phyloP scores from a whole-genome alignment of 2,113 vertebrate genomes.

The Lanius collurio region DNA sequence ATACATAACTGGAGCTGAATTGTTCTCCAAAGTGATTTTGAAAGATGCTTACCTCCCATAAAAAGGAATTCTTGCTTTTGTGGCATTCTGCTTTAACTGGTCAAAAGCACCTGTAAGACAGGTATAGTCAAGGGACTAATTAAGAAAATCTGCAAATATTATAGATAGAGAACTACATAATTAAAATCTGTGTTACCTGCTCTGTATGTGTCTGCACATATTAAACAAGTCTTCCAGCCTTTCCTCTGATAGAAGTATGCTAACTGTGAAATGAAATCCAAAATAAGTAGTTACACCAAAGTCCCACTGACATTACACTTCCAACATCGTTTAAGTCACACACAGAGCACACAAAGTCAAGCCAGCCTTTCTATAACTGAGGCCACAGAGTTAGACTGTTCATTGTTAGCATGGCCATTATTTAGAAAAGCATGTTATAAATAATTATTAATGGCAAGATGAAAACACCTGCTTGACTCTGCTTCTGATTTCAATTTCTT shows the following conservation, averaged over 20 bases:
- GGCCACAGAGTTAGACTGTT: background rate
- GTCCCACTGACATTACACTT: background rate
- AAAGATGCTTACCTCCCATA: slow-evolving; percentile 89
- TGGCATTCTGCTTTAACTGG: slow-evolving; percentile 98
- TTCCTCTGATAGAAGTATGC: slow-evolving; percentile 98
- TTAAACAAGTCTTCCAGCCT: slow-evolving; percentile 98
- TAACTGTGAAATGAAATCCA: slow-evolving; percentile 77
- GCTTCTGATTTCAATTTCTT: background rate
- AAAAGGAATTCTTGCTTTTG: slow-evolving; percentile 99
- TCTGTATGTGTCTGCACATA: slow-evolving; percentile 99
- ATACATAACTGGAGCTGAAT: background rate
- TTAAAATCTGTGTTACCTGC: slow-evolving; percentile 79
- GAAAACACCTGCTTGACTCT: background rate
- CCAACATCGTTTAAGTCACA: background rate
- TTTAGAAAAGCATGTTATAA: background rate
- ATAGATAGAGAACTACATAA: background rate
- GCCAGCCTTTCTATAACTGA: background rate
- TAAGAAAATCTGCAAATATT: background rate
- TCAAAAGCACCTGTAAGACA: slow-evolving; percentile 92
- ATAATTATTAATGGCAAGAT: background rate
- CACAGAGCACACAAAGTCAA: background rate
- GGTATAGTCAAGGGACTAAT: background rate
- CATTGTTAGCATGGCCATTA: background rate
- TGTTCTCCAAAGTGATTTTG: background rate
- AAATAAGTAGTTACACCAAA: background rate